Evolutionary conservation across 2,888 invertebrate genomes (phyloP), one percentile per base, ranked within the genome.

Genomic region (Oscheius myriophilus): DNA sequence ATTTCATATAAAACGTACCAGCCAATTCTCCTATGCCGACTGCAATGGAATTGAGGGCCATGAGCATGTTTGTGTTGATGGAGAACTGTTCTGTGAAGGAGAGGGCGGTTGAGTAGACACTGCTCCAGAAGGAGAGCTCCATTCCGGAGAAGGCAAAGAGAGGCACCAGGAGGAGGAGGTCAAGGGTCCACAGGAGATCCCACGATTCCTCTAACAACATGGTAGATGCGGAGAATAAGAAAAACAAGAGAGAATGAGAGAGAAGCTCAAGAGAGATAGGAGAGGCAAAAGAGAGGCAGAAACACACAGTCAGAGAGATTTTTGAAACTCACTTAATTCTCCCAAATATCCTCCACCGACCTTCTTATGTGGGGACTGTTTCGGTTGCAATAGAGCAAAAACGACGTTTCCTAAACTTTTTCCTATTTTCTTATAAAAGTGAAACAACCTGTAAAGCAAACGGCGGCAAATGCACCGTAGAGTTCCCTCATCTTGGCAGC

Each of bases 31-130:
- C 96, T 73, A 93, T 87, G 46, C 96, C 97, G 79, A 96, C 93
- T 85, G 94, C 92, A 70, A 97, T 95, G 0, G 96, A 96, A 1
- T 94, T 94, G 6, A 96, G 89, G 0, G 96, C 96, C 39, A 96
- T 92, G 25, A 95, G 54, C 1, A 55, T 70, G 33, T 82, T 75
- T 0, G 81, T 79, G 64, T 79, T 82, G 14, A 73, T 61, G 12
- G 66, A 64, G 87, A 96, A 92, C 6, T 90, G 88, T 58, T 90
- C 86, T 0, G 95, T 96, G 87, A 93, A 93, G 0, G 95, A 94
- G 73, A 98, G 92, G 77, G 93, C 92, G 0, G 95, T 91, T 33
- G 95, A 93, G 89, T 96, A 97, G 0, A 98, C 95, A 0, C 52
- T 63, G 25, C 64, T 64, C 67, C 65, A 70, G 58, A 70, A 73